Evolutionary conservation across 2,797 vertebrate species (phyloP).

Genomic region (Scleropages formosus): DNA sequence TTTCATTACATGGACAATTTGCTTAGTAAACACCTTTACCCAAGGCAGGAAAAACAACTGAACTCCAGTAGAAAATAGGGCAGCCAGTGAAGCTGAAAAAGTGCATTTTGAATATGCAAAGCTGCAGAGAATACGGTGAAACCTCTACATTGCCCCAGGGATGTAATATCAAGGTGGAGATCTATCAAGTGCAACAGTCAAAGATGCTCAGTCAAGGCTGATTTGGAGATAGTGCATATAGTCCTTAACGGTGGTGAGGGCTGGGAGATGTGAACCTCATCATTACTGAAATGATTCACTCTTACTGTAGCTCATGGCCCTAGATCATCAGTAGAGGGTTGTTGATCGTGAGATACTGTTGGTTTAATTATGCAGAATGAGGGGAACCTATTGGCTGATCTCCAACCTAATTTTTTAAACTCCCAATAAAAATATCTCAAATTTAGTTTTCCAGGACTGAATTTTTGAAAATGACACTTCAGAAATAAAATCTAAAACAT

Average conservation of each 20-base stretch:
- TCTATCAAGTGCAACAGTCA: background rate
- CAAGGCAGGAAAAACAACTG: too few species aligned
- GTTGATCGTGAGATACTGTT: background rate
- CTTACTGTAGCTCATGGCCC: background rate
- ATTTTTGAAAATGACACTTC: too few species aligned
- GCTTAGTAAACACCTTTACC: too few species aligned
- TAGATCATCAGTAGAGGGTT: background rate
- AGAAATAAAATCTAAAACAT: too few species aligned
- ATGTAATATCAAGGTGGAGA: background rate
- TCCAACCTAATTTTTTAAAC: too few species aligned
- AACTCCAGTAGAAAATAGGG: background rate
- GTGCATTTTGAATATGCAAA: background rate
- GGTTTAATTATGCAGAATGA: background rate
- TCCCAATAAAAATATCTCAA: too few species aligned
- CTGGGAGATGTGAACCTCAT: background rate
- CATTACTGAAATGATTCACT: slow-evolving; percentile 24
- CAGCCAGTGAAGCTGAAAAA: background rate
- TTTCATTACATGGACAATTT: too few species aligned
- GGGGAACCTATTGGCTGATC: too few species aligned
- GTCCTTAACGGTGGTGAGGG: background rate
- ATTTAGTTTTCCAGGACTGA: too few species aligned
- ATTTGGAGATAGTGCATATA: slow-evolving; percentile 9
- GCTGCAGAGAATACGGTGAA: background rate
- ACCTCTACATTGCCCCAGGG: background rate
- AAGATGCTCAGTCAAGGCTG: background rate